phyloP scores from a whole-genome alignment of 2,888 invertebrate genomes.

The Ctenicera cuprea region DNA sequence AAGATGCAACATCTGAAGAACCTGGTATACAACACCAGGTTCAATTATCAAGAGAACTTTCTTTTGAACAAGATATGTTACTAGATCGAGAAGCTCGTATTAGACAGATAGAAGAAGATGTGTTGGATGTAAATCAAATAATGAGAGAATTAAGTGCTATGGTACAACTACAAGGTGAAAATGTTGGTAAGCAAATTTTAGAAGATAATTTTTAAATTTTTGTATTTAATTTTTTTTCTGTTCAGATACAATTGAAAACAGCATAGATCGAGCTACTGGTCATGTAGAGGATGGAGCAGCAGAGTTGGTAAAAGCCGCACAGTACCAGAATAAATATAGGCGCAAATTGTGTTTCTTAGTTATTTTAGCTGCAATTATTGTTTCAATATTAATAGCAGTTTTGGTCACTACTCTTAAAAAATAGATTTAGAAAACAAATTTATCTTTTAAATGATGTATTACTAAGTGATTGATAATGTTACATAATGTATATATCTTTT shows the following conservation, averaged over 20 bases:
- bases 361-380: slow-evolving; percentile 80
- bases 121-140: slow-evolving; percentile 89
- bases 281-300: slow-evolving; percentile 87
- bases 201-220: not conserved
- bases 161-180: slow-evolving; percentile 83
- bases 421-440: slow-evolving; percentile 11
- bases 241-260: slow-evolving; percentile 88
- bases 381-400: slow-evolving; percentile 81
- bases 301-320: slow-evolving; percentile 87
- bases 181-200: slow-evolving; percentile 78
- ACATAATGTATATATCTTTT: not conserved
- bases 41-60: slow-evolving; percentile 76
- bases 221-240: not conserved
- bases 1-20: slow-evolving; percentile 64
- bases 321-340: slow-evolving; percentile 85
- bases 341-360: slow-evolving; percentile 84
- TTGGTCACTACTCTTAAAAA: slow-evolving; percentile 67
- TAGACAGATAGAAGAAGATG: slow-evolving; percentile 86
- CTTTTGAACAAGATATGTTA: slow-evolving; percentile 87
- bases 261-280: slow-evolving; percentile 84
- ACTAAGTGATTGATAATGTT: not conserved
- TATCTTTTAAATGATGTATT: not conserved
- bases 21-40: slow-evolving; percentile 71
- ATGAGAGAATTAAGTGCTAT: slow-evolving; percentile 85
- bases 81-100: slow-evolving; percentile 88